A percentile compares a stretch with the other conserved stretches of the same genome.
Conservation (phyloP, 2,113 vertebrate species). For the Halcyon malimbica region DNA sequence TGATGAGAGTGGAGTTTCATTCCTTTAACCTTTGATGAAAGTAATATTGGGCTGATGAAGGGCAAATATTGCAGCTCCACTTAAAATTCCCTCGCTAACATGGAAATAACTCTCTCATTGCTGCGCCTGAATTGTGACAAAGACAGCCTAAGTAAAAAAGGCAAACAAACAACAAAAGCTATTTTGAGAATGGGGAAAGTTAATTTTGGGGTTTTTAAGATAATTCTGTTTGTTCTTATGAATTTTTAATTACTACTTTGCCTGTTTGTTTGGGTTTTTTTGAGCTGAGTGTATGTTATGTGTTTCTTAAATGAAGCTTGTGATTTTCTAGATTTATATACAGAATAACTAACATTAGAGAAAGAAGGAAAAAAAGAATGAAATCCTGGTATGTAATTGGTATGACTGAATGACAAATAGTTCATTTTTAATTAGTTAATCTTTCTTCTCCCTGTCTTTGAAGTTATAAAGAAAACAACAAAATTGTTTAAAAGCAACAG, state of each 20-base stretch:
- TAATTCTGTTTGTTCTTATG: background rate
- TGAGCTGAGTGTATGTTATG: background rate
- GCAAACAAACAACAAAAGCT: background rate
- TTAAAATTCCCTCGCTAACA: background rate
- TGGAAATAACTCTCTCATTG: background rate
- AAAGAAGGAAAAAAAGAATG: background rate
- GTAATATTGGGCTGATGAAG: background rate
- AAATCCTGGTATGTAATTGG: background rate
- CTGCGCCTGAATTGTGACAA: background rate
- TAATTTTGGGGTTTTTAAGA: background rate
- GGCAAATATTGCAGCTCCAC: background rate
- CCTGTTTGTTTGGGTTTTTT: background rate
- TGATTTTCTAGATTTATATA: background rate
- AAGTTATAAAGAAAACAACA: constrained; percentile 42
- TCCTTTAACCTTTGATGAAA: background rate
- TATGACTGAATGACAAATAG: constrained; percentile 19
- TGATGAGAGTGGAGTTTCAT: background rate
- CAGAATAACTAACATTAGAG: background rate
- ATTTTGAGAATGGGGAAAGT: background rate
- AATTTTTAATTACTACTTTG: background rate
- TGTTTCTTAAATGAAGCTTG: constrained; percentile 41
- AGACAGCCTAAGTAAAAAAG: background rate
- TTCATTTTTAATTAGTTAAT: constrained; percentile 51
- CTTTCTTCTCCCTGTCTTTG: constrained; percentile 25
- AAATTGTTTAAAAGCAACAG: constrained; percentile 36